Percentiles rank a stretch among this genome's conserved stretches.
Evolutionary conservation across 2,888 invertebrate species (phyloP).

Genomic region (Megamerina dolium): DNA sequence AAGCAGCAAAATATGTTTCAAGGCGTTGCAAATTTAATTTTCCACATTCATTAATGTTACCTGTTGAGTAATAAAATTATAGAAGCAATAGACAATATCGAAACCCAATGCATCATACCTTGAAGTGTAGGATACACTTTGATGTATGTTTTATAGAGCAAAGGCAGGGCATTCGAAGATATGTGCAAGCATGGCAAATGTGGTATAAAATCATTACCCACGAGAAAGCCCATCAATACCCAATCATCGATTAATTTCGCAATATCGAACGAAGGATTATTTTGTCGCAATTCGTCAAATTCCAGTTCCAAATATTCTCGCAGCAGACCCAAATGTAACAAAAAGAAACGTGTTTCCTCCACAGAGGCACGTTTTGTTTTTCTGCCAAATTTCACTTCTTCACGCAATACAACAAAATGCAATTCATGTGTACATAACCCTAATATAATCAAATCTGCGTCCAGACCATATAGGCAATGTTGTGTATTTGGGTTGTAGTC

Average conservation of each 20-base stretch:
- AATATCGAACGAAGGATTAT: conserved; percentile 68
- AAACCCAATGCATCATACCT: conserved; percentile 55
- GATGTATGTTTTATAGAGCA: conserved; percentile 84
- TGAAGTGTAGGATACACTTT: conserved; percentile 76
- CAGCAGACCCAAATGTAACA: conserved; percentile 86
- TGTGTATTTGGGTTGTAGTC: conserved; percentile 85
- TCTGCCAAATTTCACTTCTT: conserved; percentile 80
- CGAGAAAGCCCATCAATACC: conserved; percentile 94
- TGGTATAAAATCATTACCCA: conserved; percentile 98
- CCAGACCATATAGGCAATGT: conserved; percentile 94
- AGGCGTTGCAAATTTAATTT: conserved; percentile 75
- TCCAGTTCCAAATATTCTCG: conserved; percentile 91
- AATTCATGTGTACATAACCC: conserved; percentile 94
- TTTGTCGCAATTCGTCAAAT: conserved; percentile 64
- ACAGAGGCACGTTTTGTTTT: conserved; percentile 65
- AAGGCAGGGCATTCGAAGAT: conserved; percentile 77
- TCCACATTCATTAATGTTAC: conserved; percentile 90
- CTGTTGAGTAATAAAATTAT: conserved; percentile 50
- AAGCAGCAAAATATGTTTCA: conserved; percentile 73
- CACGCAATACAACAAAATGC: conserved; percentile 87
- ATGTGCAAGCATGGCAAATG: conserved; percentile 94
- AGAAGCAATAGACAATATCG: not conserved
- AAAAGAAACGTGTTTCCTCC: conserved; percentile 87
- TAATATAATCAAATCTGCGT: conserved; percentile 96
- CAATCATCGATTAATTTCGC: conserved; percentile 96